Conservation (phyloP, 2,113 vertebrate genomes). For the Salvelinus sp. region DNA sequence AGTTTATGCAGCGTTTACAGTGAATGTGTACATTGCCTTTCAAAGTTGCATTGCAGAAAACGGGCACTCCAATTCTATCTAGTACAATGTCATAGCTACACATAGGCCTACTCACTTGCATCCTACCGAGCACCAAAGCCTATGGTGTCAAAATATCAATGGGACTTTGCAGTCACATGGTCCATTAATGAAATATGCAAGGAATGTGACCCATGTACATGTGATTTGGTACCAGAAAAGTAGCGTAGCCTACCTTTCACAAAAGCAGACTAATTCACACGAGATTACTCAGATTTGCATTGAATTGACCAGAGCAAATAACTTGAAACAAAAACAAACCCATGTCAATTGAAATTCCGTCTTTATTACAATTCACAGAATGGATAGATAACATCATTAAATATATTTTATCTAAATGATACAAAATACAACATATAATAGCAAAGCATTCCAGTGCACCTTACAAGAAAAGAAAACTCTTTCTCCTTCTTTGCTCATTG, state of each 20-base stretch:
- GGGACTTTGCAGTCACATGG: not conserved
- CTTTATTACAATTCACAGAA: slow-evolving; percentile 74
- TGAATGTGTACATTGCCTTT: too few species aligned
- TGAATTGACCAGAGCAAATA: not conserved
- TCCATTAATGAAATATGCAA: not conserved
- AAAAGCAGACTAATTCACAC: not conserved
- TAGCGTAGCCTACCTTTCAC: not conserved
- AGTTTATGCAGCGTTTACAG: too few species aligned
- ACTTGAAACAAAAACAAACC: not conserved
- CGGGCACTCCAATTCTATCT: too few species aligned
- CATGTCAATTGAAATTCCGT: slow-evolving; percentile 45
- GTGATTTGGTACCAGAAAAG: not conserved
- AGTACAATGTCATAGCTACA: too few species aligned
- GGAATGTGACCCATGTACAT: not conserved
- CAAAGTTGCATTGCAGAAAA: too few species aligned
- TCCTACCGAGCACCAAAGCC: not conserved
- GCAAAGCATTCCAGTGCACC: slow-evolving; percentile 68
- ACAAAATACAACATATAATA: slow-evolving; percentile 69
- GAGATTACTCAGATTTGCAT: too few species aligned
- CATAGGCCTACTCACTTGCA: not conserved
- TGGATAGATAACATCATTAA: slow-evolving; percentile 65
- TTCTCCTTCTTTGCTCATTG: not conserved
- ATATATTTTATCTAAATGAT: slow-evolving; percentile 72
- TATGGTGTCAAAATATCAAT: not conserved
- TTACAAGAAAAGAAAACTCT: slow-evolving; percentile 29